Evolutionary conservation across 1,140 invertebrate genomes (phyloP), one percentile per base, ranked within the genome.

Genomic region (Drosophila ironensis): DNA sequence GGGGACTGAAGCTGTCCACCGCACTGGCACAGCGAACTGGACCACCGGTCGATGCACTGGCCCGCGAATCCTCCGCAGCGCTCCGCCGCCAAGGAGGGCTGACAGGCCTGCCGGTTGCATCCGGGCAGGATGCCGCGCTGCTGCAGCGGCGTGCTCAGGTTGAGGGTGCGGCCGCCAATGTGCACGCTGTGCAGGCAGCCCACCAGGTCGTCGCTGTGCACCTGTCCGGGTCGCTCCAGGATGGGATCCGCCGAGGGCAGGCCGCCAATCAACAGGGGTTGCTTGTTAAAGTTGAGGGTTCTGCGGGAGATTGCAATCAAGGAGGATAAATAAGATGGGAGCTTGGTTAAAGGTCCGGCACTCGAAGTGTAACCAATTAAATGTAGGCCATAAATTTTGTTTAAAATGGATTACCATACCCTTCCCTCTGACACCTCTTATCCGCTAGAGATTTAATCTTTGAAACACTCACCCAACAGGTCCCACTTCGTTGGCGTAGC

Each of bases 161-260:
- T 97, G 1, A 98, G 77, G 0, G 92, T 89, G 7, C 95, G 91
- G 5, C 97, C 97, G 84, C 98, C 98, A 24, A 98, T 93, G 0
- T 94, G 93, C 0, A 98, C 94, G 63, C 96, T 97, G 74, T 98
- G 96, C 45, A 98, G 92, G 80, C 98, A 98, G 1, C 98, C 98
- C 25, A 98, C 94, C 44, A 98, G 94, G 89, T 98, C 97, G 82
- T 98, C 97, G 0, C 96, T 95, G 63, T 94, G 94, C 16, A 98
- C 93, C 91, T 98, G 96, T 0, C 95, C 96, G 0, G 95, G 95
- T 47, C 96, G 92, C 89, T 97, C 95, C 5, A 98, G 89, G 0
- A 98, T 93, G 1, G 96, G 94, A 90, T 97, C 95, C 0, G 97
- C 95, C 41, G 94, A 94, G 27, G 93, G 91, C 7, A 99, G 89